phyloP scores from a whole-genome alignment of 2,888 invertebrate species.

The Hermodice carunculata region DNA sequence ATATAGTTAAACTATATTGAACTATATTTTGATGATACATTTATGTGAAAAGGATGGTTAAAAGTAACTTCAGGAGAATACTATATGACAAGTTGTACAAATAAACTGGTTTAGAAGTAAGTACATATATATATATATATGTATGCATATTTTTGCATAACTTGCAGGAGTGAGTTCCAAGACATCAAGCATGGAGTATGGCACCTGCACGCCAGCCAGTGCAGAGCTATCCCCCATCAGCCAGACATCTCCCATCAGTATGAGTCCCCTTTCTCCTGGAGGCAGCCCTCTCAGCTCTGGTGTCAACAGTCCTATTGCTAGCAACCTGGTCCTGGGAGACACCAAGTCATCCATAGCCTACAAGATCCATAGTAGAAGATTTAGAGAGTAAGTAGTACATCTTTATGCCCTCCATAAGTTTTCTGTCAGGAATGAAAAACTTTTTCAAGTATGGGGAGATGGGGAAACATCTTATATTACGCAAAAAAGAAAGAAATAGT shows the following conservation, averaged over 20 bases:
- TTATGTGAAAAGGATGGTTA: no score
- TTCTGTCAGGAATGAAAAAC: no score
- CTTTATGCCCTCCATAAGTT: not conserved
- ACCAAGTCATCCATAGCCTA: slow-evolving; percentile 49
- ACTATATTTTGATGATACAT: no score
- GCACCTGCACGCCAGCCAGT: slow-evolving; percentile 53
- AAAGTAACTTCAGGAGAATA: no score
- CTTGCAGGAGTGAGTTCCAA: slow-evolving; percentile 53
- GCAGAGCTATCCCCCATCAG: slow-evolving; percentile 68
- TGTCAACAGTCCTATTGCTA: slow-evolving; percentile 62
- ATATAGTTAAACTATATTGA: no score
- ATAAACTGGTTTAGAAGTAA: not conserved
- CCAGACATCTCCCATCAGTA: slow-evolving; percentile 66
- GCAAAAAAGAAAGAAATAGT: not conserved
- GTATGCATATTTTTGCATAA: not conserved
- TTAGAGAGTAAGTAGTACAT: slow-evolving; percentile 68
- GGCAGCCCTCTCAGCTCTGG: slow-evolving; percentile 61
- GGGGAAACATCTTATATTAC: no score
- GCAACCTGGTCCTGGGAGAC: slow-evolving; percentile 36
- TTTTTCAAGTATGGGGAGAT: no score
- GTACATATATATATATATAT: no score
- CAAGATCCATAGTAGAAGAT: slow-evolving; percentile 70
- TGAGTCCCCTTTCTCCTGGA: slow-evolving; percentile 64
- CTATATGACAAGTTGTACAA: not conserved
- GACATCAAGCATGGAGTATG: slow-evolving; percentile 29